Conservation (phyloP, 1,140 invertebrate genomes). For the Philotrypesis tridentata region DNA sequence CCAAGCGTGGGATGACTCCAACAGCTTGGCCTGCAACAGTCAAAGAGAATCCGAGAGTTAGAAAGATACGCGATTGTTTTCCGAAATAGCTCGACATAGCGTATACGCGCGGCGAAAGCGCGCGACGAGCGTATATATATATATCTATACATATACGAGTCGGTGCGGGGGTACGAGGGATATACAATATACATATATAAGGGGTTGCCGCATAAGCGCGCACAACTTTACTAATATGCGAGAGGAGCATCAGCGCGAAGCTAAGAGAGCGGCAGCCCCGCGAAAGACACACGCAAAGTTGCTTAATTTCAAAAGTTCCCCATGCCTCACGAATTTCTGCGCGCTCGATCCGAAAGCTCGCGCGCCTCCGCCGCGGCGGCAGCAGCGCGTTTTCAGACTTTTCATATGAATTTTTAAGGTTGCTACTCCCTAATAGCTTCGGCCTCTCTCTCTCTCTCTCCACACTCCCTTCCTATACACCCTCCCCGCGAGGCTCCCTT, state of each 20-base stretch:
- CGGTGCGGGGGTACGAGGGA: too few species aligned
- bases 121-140: too few species aligned
- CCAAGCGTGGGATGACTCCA: slow-evolving; percentile 92
- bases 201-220: slow-evolving; percentile 33
- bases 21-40: slow-evolving; percentile 89
- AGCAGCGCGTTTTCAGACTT: slow-evolving; percentile 56
- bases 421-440: slow-evolving; percentile 44
- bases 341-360: not conserved
- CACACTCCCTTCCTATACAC: too few species aligned
- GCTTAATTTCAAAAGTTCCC: slow-evolving; percentile 54
- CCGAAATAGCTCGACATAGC: not conserved
- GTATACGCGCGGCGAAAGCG: too few species aligned
- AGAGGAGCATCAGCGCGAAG: slow-evolving; percentile 48
- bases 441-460: not conserved
- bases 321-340: slow-evolving; percentile 24
- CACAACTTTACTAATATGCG: slow-evolving; percentile 68
- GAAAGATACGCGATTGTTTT: slow-evolving; percentile 39
- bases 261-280: not conserved
- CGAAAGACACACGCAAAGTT: slow-evolving; percentile 69
- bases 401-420: slow-evolving; percentile 68
- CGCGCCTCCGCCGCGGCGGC: too few species aligned
- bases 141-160: too few species aligned
- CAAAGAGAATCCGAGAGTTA: slow-evolving; percentile 58
- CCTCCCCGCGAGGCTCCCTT: too few species aligned
- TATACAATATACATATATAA: not conserved